A percentile compares a stretch with the other conserved stretches of the same genome.
These are phyloP conservation scores for Acropora yongei DNA, from an alignment of 64 coral and sea anemone species.

Conservation along the genomic window DNA sequence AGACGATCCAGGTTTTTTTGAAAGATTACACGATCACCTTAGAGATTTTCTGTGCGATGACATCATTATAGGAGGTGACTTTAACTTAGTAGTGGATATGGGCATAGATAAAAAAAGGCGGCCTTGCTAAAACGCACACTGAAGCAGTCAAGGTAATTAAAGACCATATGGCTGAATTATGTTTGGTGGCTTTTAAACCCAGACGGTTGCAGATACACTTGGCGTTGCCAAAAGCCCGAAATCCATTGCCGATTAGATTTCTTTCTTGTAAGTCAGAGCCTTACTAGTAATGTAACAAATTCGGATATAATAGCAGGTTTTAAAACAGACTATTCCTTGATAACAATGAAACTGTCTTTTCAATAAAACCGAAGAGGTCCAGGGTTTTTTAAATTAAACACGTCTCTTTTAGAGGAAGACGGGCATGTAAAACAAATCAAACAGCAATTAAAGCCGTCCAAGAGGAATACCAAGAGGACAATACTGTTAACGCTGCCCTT, in stretches of 20 bases:
- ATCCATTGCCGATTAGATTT: background rate
- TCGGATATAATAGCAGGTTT: background rate
- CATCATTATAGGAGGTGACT: background rate
- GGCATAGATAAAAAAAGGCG: background rate
- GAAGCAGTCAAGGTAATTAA: background rate
- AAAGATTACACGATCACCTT: background rate
- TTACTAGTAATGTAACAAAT: background rate
- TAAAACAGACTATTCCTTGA: background rate
- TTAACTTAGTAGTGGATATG: background rate
- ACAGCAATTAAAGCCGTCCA: background rate
- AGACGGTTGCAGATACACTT: background rate
- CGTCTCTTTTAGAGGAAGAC: background rate
- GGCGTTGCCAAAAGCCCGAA: background rate
- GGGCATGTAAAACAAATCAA: background rate
- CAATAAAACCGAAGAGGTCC: background rate
- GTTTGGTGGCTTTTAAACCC: background rate
- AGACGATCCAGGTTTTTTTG: background rate
- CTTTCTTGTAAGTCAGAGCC: background rate
- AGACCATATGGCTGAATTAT: background rate
- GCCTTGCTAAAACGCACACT: background rate
- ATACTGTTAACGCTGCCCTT: no score
- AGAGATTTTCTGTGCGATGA: background rate
- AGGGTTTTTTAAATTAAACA: background rate
- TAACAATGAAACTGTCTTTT: background rate
- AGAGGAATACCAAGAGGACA: background rate